Conservation (phyloP, 2,113 vertebrate species). For the Phyllostomus hastatus region DNA sequence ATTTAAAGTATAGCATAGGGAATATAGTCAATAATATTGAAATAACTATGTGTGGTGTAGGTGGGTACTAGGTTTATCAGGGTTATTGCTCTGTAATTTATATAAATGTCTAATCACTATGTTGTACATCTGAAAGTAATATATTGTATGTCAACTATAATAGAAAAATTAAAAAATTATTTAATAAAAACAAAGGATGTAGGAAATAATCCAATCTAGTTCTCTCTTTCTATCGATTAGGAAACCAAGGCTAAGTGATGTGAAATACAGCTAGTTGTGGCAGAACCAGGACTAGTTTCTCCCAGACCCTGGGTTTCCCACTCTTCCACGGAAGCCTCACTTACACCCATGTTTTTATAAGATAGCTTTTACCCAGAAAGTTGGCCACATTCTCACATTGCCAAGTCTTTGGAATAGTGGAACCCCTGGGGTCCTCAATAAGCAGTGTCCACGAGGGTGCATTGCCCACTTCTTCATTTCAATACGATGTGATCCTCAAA, state of each 20-base stretch:
- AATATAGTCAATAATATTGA: neutral
- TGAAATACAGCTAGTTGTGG: neutral
- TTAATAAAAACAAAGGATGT: neutral
- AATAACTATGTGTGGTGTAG: neutral
- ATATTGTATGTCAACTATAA: neutral
- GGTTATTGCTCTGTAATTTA: neutral
- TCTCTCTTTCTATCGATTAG: neutral
- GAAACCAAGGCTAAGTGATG: neutral
- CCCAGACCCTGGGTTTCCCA: neutral
- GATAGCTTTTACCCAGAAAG: neutral
- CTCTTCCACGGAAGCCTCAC: neutral
- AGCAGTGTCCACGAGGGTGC: rapidly evolving
- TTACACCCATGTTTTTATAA: neutral
- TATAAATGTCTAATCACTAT: neutral
- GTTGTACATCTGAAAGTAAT: neutral
- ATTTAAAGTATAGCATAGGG: neutral
- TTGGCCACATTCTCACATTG: neutral
- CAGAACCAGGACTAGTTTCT: neutral
- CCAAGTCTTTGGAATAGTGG: neutral
- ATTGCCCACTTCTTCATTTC: neutral
- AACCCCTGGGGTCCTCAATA: neutral
- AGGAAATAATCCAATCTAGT: neutral
- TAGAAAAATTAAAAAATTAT: neutral
- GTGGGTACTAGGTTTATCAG: neutral
- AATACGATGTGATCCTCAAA: neutral